Percentiles rank a stretch among this genome's conserved stretches.
These are phyloP conservation scores for Antechinus stuartii DNA, from an alignment of 2,113 vertebrate species.

Conservation along the genomic window DNA sequence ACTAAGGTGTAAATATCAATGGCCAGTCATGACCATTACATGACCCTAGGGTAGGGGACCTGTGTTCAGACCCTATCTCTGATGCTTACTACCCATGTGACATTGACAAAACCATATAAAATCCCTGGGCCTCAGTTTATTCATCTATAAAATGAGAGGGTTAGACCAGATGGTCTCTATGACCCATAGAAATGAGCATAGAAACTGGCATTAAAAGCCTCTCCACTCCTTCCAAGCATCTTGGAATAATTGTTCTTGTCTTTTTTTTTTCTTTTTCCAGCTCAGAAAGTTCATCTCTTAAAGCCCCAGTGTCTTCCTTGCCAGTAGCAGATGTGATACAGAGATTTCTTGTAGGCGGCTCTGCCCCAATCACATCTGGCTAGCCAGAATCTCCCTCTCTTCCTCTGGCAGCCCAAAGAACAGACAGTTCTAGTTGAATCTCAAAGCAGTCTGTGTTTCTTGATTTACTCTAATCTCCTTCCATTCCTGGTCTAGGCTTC, in stretches of 20 bases:
- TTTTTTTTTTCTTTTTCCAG: background rate
- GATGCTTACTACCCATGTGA: background rate
- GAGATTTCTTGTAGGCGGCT: background rate
- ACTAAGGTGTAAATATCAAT: background rate
- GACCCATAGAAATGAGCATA: background rate
- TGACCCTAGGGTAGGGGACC: background rate
- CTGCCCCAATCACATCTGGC: background rate
- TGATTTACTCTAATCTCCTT: background rate
- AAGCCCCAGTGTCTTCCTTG: background rate
- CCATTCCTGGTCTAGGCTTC: background rate
- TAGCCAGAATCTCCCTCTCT: conserved; percentile 11
- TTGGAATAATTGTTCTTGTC: background rate
- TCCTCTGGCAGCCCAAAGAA: background rate
- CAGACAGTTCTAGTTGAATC: background rate
- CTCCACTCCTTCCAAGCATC: background rate
- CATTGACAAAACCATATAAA: background rate
- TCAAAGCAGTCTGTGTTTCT: background rate
- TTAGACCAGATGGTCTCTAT: background rate
- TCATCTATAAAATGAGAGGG: background rate
- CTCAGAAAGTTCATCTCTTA: background rate
- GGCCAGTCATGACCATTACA: background rate
- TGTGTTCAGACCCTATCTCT: background rate
- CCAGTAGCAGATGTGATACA: background rate
- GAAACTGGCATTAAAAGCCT: background rate
- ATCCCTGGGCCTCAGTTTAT: background rate